Conservation (phyloP, 2,113 vertebrate species). For the Ginglymostoma cirratum region DNA sequence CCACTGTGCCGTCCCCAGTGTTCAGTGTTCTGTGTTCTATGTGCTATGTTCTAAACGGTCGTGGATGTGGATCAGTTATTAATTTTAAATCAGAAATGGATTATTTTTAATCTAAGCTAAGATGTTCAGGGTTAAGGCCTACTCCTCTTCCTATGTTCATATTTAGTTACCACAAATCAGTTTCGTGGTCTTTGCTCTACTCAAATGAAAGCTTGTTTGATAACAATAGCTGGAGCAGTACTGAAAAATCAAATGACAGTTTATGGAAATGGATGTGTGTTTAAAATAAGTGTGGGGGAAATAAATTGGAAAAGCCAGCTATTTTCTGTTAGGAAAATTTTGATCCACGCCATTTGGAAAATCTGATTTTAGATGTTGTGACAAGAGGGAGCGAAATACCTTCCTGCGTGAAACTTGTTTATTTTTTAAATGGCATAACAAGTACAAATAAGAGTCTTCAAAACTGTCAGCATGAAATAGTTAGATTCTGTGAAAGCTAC, state of each 20-base stretch:
- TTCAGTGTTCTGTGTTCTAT: too few relatives aligned
- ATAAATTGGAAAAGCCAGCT: neutral
- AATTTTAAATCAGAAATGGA: too few relatives aligned
- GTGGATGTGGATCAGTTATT: too few relatives aligned
- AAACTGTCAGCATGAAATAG: too few relatives aligned
- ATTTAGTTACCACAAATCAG: neutral
- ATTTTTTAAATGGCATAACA: neutral
- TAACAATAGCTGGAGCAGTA: neutral
- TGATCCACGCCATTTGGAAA: neutral
- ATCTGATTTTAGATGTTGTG: neutral
- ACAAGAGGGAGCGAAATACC: neutral
- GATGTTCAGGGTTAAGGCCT: too few relatives aligned
- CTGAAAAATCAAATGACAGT: neutral
- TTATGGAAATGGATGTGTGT: neutral
- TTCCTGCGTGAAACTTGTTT: neutral
- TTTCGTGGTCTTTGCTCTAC: neutral
- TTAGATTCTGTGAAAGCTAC: too few relatives aligned
- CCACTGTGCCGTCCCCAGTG: too few relatives aligned
- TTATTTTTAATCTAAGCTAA: too few relatives aligned
- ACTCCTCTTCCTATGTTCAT: too few relatives aligned
- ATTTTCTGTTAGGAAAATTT: neutral
- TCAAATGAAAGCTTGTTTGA: neutral
- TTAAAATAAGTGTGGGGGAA: neutral
- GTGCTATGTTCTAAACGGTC: too few relatives aligned
- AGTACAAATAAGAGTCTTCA: neutral